A percentile compares a stretch with the other conserved stretches of the same genome.
phyloP scores from a whole-genome alignment of 2,888 invertebrate species.

The Meiosimyza decipiens region DNA sequence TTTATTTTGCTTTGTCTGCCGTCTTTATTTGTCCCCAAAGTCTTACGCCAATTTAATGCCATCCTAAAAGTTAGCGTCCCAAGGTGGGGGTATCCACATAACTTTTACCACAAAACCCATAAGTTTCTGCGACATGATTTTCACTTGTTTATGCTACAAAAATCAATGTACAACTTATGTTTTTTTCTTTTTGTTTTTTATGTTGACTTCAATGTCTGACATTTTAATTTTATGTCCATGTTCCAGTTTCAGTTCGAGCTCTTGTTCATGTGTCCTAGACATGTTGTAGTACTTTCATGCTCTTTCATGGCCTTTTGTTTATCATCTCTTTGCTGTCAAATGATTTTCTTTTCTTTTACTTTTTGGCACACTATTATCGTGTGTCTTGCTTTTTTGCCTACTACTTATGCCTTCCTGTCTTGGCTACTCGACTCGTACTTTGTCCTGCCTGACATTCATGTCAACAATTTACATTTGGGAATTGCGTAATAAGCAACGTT shows the following conservation, averaged over 20 bases:
- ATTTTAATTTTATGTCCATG: neutral
- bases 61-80: too few species aligned
- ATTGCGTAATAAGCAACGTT: too few species aligned
- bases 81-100: neutral
- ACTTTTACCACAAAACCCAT: neutral
- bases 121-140: neutral
- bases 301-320: neutral
- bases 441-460: too few species aligned
- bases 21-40: too few species aligned
- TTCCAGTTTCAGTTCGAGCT: neutral
- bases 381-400: too few species aligned
- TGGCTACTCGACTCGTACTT: too few species aligned
- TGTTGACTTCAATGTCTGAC: constrained; percentile 1
- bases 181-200: neutral
- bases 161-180: constrained; percentile 13
- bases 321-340: neutral
- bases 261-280: neutral
- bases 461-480: too few species aligned
- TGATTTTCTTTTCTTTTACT: neutral
- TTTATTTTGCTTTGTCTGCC: too few species aligned
- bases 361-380: too few species aligned
- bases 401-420: too few species aligned
- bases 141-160: constrained; percentile 6
- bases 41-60: too few species aligned
- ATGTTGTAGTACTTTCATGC: neutral